Conservation (phyloP, 2,797 vertebrate genomes). For the Lagorchestes hirsutus region DNA sequence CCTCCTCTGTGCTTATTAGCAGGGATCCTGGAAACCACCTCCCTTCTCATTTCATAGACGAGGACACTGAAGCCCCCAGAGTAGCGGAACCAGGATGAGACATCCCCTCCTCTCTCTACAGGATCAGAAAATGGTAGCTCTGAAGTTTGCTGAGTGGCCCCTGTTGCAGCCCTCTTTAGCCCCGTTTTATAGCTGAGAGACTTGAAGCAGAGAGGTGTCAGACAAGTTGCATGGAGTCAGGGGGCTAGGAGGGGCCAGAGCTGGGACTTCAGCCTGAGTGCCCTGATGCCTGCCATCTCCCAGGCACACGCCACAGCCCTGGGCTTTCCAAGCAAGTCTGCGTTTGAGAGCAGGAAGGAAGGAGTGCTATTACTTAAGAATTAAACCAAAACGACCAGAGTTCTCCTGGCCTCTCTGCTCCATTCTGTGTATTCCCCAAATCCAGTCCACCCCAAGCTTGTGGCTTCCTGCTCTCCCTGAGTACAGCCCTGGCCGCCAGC, state of each 20-base stretch:
- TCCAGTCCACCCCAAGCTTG: neutral
- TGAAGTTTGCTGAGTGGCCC: neutral
- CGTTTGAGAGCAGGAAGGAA: neutral
- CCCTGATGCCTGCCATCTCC: neutral
- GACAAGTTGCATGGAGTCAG: accelerated
- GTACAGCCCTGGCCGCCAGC: neutral
- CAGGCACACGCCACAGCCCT: neutral
- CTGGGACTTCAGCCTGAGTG: neutral
- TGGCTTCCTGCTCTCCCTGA: too few relatives aligned
- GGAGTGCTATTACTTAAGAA: neutral
- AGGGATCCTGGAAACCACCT: neutral
- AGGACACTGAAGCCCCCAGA: neutral
- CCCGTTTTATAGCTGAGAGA: neutral
- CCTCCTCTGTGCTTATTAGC: too few relatives aligned
- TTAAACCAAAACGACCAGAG: neutral
- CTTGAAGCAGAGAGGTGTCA: neutral
- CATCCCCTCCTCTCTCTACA: neutral
- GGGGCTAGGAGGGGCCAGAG: neutral
- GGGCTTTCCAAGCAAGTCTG: neutral
- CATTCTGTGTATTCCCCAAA: neutral
- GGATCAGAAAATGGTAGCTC: neutral
- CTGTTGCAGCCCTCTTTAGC: neutral
- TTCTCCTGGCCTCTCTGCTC: neutral
- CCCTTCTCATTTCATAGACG: neutral
- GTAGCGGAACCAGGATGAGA: neutral